These are phyloP conservation scores for Pristionchus entomophagus DNA, from an alignment of 2,888 invertebrate species.

Conservation along the genomic window DNA sequence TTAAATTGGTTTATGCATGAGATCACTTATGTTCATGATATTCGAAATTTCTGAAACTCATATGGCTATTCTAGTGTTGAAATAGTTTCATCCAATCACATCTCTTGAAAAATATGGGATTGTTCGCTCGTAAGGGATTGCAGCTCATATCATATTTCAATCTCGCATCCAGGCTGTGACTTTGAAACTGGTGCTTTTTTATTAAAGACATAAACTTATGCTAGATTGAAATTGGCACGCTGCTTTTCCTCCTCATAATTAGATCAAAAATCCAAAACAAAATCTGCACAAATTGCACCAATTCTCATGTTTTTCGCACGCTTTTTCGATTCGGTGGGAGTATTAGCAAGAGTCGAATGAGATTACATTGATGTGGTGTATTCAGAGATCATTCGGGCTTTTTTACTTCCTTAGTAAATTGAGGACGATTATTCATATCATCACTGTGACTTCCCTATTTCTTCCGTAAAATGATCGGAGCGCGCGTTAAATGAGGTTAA, in stretches of 20 bases:
- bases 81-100: no score
- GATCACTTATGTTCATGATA: no score
- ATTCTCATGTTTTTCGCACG: neutral
- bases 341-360: neutral
- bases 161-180: neutral
- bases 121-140: neutral
- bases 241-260: no score
- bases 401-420: neutral
- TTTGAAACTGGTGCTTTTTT: no score
- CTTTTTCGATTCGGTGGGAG: slow-evolving; percentile 2
- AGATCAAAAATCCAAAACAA: no score
- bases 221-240: no score
- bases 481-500: no score
- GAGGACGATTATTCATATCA: neutral
- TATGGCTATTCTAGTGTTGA: no score
- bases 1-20: neutral
- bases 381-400: neutral
- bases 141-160: neutral
- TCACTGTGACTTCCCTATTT: neutral
- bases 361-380: neutral
- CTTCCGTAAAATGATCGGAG: neutral
- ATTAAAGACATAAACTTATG: no score
- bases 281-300: neutral
- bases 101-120: neutral
- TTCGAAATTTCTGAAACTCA: no score